These are phyloP conservation scores for Leptinotarsa lineolata DNA, from an alignment of 1,140 invertebrate genomes.

Conservation along the genomic window DNA sequence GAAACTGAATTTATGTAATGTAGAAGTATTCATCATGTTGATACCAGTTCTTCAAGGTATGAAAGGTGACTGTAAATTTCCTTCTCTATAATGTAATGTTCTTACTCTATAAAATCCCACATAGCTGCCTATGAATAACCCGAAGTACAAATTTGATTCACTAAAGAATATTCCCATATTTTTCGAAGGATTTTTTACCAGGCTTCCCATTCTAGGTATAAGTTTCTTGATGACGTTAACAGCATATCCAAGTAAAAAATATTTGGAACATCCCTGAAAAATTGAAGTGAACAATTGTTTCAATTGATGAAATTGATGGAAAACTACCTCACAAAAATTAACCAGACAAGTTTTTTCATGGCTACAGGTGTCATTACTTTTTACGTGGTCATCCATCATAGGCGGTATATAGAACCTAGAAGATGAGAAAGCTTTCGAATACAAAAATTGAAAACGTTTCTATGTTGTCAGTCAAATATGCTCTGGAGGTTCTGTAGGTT, in stretches of 20 bases:
- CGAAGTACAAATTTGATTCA: conserved; percentile 38
- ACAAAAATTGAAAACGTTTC: too few relatives aligned
- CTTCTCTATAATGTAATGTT: background rate
- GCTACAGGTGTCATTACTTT: background rate
- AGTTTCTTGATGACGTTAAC: conserved; percentile 35
- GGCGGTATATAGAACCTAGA: background rate
- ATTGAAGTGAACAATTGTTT: too few relatives aligned
- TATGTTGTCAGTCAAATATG: too few relatives aligned
- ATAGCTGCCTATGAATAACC: conserved; percentile 39
- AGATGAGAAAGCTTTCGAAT: background rate
- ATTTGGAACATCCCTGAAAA: conserved; percentile 41
- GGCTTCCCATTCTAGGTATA: conserved; percentile 25
- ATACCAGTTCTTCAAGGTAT: background rate
- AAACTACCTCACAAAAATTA: background rate
- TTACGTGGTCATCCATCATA: background rate
- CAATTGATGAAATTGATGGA: background rate
- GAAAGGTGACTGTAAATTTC: too few relatives aligned
- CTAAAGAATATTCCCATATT: conserved; percentile 27
- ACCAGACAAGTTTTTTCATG: background rate
- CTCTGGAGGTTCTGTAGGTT: too few relatives aligned
- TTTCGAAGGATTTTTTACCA: conserved; percentile 28
- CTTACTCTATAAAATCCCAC: conserved; percentile 42
- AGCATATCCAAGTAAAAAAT: conserved; percentile 41
- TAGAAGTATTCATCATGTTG: conserved; percentile 1
- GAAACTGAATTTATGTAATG: conserved; percentile 24